Evolutionary conservation across 2,113 vertebrate genomes (phyloP).

Genomic region (Anolis sagrei): DNA sequence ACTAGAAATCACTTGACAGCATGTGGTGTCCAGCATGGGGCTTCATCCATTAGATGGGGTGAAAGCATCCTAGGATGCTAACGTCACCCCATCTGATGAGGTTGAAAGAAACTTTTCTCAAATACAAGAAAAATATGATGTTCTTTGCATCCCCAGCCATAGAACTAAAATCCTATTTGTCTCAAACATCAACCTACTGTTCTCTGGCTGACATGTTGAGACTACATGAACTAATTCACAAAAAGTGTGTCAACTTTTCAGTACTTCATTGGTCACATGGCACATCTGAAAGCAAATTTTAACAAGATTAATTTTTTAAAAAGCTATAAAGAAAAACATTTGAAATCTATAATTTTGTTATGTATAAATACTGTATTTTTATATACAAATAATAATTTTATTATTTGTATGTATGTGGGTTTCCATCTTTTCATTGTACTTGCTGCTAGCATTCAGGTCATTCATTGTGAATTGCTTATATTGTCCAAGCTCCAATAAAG

Average conservation of each 20-base stretch:
- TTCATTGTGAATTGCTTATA: slow-evolving; percentile 24
- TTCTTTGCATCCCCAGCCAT: neutral
- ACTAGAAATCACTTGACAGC: too few species aligned
- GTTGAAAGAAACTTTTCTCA: too few species aligned
- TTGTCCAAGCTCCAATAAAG: neutral
- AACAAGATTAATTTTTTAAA: neutral
- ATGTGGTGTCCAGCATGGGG: too few species aligned
- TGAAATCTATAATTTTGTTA: neutral
- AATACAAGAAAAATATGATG: too few species aligned
- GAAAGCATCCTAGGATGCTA: too few species aligned
- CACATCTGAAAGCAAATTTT: neutral
- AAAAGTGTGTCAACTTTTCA: neutral
- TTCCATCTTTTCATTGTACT: neutral
- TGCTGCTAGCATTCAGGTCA: neutral
- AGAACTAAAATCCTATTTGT: neutral
- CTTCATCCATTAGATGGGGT: too few species aligned
- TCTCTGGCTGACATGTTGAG: neutral
- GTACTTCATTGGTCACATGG: neutral
- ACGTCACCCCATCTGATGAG: too few species aligned
- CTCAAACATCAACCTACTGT: neutral
- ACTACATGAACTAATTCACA: neutral
- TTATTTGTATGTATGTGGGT: neutral
- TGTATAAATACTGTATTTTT: neutral
- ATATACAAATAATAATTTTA: neutral
- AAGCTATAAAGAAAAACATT: neutral